Evolutionary conservation across 2,888 invertebrate genomes (phyloP).

Genomic region (Baronia brevicornis): DNA sequence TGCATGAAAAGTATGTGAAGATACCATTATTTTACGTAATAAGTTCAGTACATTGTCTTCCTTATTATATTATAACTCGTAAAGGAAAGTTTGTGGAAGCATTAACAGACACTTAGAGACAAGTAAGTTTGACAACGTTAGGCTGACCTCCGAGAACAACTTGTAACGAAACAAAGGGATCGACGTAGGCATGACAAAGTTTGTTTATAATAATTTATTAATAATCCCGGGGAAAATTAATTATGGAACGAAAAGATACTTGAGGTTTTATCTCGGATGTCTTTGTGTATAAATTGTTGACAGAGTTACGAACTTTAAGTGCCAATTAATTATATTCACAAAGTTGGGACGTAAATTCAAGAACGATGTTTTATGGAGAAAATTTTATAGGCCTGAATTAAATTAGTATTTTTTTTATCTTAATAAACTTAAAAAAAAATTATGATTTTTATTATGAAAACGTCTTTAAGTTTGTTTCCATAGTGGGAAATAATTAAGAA

Average conservation of each 20-base stretch:
- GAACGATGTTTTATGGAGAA: slow-evolving; percentile 17
- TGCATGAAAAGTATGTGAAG: too few species aligned
- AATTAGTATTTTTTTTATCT: slow-evolving; percentile 10
- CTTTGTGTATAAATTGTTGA: slow-evolving; percentile 30
- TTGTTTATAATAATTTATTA: slow-evolving; percentile 22
- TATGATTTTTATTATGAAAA: too few species aligned
- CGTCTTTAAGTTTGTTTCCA: too few species aligned
- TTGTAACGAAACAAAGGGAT: slow-evolving; percentile 4
- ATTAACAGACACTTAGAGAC: too few species aligned
- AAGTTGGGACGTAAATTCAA: slow-evolving; percentile 30
- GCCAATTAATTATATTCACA: slow-evolving; percentile 36
- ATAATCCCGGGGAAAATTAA: slow-evolving; percentile 27
- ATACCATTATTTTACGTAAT: too few species aligned
- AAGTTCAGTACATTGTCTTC: too few species aligned
- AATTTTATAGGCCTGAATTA: slow-evolving; percentile 7
- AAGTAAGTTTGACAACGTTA: slow-evolving; percentile 1
- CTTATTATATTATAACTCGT: too few species aligned
- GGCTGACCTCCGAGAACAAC: slow-evolving; percentile 1
- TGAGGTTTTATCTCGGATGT: slow-evolving; percentile 27
- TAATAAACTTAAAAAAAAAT: too few species aligned
- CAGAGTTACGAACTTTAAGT: slow-evolving; percentile 33
- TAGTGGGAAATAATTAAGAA: too few species aligned
- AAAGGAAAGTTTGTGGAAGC: too few species aligned
- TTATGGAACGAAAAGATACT: slow-evolving; percentile 28
- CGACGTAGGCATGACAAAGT: slow-evolving; percentile 15